phyloP scores from a whole-genome alignment of 2,888 invertebrate species.

The Exocentrus adspersus region DNA sequence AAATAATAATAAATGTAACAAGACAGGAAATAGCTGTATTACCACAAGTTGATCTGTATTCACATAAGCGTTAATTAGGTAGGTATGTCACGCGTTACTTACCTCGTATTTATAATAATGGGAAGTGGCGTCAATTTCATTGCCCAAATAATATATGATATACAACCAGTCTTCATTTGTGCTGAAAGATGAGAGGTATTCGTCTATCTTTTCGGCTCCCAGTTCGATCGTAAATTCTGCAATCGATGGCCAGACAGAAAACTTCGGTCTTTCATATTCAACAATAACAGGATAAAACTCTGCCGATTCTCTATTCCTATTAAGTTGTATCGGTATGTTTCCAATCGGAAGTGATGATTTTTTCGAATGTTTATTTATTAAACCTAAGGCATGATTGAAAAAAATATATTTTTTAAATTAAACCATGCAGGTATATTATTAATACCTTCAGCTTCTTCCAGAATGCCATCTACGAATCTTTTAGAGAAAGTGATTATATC shows the following conservation, averaged over 20 bases:
- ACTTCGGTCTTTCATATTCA: conserved; percentile 9
- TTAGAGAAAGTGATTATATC: background rate
- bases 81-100: background rate
- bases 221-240: conserved; percentile 34
- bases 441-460: background rate
- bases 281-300: background rate
- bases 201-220: conserved; percentile 43
- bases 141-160: conserved; percentile 41
- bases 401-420: background rate
- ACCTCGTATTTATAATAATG: conserved; percentile 38
- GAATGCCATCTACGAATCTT: background rate
- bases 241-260: conserved; percentile 39
- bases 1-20: too few relatives aligned
- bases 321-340: background rate
- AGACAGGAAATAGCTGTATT: too few relatives aligned
- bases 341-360: background rate
- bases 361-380: background rate
- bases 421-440: background rate
- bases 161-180: conserved; percentile 44
- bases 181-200: conserved; percentile 38
- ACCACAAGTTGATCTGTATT: too few relatives aligned
- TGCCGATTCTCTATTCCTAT: background rate
- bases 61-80: too few relatives aligned
- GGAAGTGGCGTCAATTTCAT: conserved; percentile 20
- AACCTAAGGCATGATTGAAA: background rate